Evolutionary conservation across 2,113 vertebrate species (phyloP).

Genomic region (Sapayoa aenigma): DNA sequence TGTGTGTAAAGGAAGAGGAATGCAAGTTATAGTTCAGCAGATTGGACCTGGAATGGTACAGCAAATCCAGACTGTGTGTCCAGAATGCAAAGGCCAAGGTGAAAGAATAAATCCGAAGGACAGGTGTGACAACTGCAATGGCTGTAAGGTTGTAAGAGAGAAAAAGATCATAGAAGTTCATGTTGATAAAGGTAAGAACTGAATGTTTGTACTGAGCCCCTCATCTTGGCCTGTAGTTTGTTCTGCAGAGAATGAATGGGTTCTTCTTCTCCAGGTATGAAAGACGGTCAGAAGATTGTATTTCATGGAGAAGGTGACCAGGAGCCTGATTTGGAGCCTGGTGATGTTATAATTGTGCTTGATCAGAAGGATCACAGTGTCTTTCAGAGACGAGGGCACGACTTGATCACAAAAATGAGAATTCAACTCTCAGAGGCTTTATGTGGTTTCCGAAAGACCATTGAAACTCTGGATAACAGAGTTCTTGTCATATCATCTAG

Average conservation of each 20-base stretch:
- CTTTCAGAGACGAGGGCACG: constrained; percentile 84
- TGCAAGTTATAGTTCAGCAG: constrained; percentile 91
- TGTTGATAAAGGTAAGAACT: constrained; percentile 88
- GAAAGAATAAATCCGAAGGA: constrained; percentile 91
- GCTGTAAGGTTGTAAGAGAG: constrained; percentile 89
- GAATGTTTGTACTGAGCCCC: not conserved
- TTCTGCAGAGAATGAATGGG: not conserved
- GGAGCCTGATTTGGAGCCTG: constrained; percentile 93
- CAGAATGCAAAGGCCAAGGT: constrained; percentile 92
- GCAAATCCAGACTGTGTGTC: constrained; percentile 92
- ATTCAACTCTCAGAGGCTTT: constrained; percentile 90
- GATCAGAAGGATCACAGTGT: constrained; percentile 89
- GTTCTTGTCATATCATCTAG: constrained; percentile 80
- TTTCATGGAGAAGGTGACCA: constrained; percentile 96
- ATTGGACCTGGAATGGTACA: constrained; percentile 97
- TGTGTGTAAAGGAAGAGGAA: constrained; percentile 89
- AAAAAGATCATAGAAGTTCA: constrained; percentile 97
- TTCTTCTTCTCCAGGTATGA: constrained; percentile 83
- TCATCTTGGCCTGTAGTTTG: not conserved
- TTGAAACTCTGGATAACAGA: constrained; percentile 87
- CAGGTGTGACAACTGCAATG: constrained; percentile 89
- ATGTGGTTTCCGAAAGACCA: constrained; percentile 89
- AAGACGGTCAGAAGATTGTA: constrained; percentile 92
- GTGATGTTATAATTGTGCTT: constrained; percentile 91
- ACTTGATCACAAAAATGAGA: constrained; percentile 87